These are phyloP conservation scores for Dreissena polymorpha DNA, from an alignment of 1,140 invertebrate species.

Conservation along the genomic window DNA sequence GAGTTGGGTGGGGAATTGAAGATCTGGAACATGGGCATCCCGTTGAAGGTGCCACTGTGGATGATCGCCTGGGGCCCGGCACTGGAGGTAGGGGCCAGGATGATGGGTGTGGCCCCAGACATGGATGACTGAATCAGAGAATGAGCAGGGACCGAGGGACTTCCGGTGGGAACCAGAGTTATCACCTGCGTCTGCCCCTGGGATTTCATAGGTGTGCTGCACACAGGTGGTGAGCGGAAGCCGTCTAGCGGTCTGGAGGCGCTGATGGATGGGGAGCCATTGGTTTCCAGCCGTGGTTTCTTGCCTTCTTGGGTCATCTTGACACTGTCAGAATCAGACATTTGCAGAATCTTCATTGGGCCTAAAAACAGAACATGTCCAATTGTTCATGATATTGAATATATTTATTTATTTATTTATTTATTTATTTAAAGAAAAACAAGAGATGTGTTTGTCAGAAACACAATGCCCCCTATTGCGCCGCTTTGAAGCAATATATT, in stretches of 20 bases:
- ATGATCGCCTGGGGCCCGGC: slow-evolving; percentile 25
- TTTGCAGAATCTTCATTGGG: not conserved
- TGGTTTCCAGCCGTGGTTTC: not conserved
- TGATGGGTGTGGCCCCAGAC: slow-evolving; percentile 13
- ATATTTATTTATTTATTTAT: no score
- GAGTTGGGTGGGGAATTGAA: slow-evolving; percentile 9
- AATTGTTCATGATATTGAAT: no score
- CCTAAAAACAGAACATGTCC: not conserved
- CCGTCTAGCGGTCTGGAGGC: not conserved
- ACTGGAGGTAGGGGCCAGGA: slow-evolving; percentile 4
- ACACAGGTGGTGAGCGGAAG: not conserved
- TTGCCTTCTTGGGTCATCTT: not conserved
- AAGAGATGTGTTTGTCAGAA: no score
- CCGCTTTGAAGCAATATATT: no score
- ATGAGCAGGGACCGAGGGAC: slow-evolving; percentile 10
- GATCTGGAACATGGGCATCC: slow-evolving; percentile 40
- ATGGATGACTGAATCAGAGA: slow-evolving; percentile 22
- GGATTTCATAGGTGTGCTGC: not conserved
- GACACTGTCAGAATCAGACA: not conserved
- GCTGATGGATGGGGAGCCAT: not conserved
- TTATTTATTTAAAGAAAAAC: no score
- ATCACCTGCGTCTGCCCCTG: not conserved
- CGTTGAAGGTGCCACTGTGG: slow-evolving; percentile 39
- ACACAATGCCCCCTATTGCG: no score
- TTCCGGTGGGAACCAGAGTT: slow-evolving; percentile 4